Evolutionary conservation across 2,797 vertebrate genomes (phyloP), one percentile per base, ranked within the genome.

Genomic region (Lacerta bilineata): DNA sequence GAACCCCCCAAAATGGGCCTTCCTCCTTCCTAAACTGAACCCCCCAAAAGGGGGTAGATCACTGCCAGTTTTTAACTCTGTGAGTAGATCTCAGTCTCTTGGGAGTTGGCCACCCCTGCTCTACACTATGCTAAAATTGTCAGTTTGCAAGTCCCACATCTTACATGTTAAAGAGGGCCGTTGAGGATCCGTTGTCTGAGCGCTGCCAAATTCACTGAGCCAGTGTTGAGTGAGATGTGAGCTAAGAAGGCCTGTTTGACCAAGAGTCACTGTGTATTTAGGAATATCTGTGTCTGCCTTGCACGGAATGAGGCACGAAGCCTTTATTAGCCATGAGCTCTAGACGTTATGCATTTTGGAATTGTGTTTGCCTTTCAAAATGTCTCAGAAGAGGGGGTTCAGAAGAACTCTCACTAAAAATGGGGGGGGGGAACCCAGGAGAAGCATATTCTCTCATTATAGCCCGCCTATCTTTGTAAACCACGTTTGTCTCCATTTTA

Each of bases 361-460:
- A 77, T 11, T 39, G 43, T 39, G 23, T 36, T 11, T 86, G 29
- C 1, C 20, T 20, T 68, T 69, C 23, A 20, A 80, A 80, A 43
- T 29, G 8, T 25, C 1, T 59, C 27, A 72, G 13, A 39, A 46
- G 33, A 29, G 25, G 9, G 33, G 15, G 0, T 33, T 33, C 10
- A 33, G 15, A 29, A 86, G 85, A 92, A 23, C 4, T 10, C 1
- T 55, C 15, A 69, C 10, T 46, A 23, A 50, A 87, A 83, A 83
- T 18, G 33, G 33, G 33, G 33, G 33, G 33, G 33, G 33, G 33
- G 33, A 33, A 33, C 33, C n/a, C 66, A 11, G 25, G 11, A 3
- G 1, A 90, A 86, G 41, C 27, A 3, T 50, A 5, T 69, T 33
- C 86, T 92, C 91, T 90, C 46, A 29, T 29, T 17, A 33, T 46